Evolutionary conservation across 2,888 invertebrate genomes (phyloP).

Genomic region (Diarsia mendica): DNA sequence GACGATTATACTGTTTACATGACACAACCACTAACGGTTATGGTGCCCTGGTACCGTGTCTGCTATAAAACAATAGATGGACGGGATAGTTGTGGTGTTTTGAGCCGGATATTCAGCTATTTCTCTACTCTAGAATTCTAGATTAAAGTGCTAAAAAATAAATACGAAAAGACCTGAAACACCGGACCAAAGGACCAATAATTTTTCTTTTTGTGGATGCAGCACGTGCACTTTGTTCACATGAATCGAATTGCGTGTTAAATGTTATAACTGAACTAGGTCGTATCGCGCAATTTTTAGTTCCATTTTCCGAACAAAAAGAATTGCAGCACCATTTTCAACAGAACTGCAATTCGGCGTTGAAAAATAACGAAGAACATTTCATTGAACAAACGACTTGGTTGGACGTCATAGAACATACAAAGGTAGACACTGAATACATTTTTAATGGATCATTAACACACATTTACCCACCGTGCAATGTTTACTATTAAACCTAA

Average conservation of each 20-base stretch:
- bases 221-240: slow-evolving; percentile 17
- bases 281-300: slow-evolving; percentile 32
- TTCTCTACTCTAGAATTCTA: background rate
- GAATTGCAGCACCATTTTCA: slow-evolving; percentile 35
- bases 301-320: slow-evolving; percentile 29
- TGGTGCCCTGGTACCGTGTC: slow-evolving; percentile 54
- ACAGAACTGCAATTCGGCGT: slow-evolving; percentile 21
- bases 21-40: slow-evolving; percentile 48
- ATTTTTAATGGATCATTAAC: slow-evolving; percentile 40
- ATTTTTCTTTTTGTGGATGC: slow-evolving; percentile 13
- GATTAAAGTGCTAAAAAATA: slow-evolving; percentile 3
- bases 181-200: background rate
- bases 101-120: background rate
- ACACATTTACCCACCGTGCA: slow-evolving; percentile 24
- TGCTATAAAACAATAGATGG: slow-evolving; percentile 18
- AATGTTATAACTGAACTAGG: slow-evolving; percentile 34
- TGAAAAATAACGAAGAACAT: slow-evolving; percentile 7
- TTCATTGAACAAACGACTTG: slow-evolving; percentile 1
- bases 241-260: slow-evolving; percentile 27
- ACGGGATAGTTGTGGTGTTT: background rate
- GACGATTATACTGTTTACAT: slow-evolving; percentile 55
- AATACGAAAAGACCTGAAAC: background rate
- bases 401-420: slow-evolving; percentile 4
- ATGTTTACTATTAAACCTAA: slow-evolving; percentile 36
- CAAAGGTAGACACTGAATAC: background rate